phyloP scores from a whole-genome alignment of 1,140 invertebrate genomes.

The Polypedilum pembai region DNA sequence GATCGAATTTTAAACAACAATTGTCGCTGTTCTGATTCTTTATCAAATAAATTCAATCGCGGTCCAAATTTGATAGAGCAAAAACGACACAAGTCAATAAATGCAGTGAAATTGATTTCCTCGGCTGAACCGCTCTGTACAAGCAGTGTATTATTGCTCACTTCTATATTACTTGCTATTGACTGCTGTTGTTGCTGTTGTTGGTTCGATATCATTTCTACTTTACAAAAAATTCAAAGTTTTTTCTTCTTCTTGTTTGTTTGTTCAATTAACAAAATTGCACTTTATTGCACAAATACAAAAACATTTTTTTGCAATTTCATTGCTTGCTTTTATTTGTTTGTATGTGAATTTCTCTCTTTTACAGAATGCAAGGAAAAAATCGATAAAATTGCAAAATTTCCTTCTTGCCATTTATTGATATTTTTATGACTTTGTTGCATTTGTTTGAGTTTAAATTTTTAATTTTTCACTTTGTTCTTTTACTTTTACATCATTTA shows the following conservation, averaged over 20 bases:
- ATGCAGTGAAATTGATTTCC: conserved; percentile 56
- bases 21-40: conserved; percentile 59
- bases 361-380: not conserved
- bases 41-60: conserved; percentile 59
- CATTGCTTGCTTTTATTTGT: not conserved
- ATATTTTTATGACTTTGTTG: not conserved
- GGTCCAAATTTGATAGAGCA: conserved; percentile 58
- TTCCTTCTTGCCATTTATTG: not conserved
- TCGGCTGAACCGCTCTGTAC: conserved; percentile 37
- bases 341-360: not conserved
- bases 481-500: not conserved
- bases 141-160: conserved; percentile 4
- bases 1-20: conserved; percentile 60
- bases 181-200: not conserved
- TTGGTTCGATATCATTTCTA: conserved; percentile 25
- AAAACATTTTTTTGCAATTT: not conserved
- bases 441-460: not conserved
- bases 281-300: not conserved
- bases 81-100: conserved; percentile 57
- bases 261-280: not conserved
- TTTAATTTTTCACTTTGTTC: not conserved
- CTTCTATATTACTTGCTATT: conserved; percentile 1
- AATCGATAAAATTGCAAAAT: conserved; percentile 26
- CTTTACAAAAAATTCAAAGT: not conserved
- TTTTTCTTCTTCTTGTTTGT: not conserved